Evolutionary conservation across 2,888 invertebrate species (phyloP), one percentile per base, ranked within the genome.

Genomic region (Copidosoma aretas): DNA sequence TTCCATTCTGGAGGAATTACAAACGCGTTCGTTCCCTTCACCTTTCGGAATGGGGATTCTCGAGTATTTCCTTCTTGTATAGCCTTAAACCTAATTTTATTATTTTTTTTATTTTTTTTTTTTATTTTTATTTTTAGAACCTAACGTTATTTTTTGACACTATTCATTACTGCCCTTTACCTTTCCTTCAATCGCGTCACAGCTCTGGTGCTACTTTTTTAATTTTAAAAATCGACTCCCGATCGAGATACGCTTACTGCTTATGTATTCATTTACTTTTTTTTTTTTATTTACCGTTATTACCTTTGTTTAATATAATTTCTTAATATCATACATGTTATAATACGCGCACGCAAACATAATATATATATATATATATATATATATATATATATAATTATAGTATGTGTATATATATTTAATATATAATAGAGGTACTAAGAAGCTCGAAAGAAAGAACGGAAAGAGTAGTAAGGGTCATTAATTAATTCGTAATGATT

Each of bases 381-480:
- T 49, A 65, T 69, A 51, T 56, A 15, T 43, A 41, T 62, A 52
- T 67, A 62, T 69, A 65, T 71, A 67, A 62, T 62, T 68, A 66
- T 68, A 63, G 53, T 64, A 63, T 62, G 57, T 68, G 15, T 49
- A 65, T 69, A 51, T 56, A 15, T 43, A 41, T 62, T 43, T 62
- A 53, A 43, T 59, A 46, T 58, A 58, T 67, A 65, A 67, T 66
- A 67, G 72, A 72, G 72, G 72, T 72, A 72, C 72, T 72, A 72
- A 70, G 72, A 72, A 72, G 72, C 72, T 72, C 72, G 72, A 72
- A 72, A 72, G 70, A 72, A 72, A 72, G 68, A 72, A 71, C 68
- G 67, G 68, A 72, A 72, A 70, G 64, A 70, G 68, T 70, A 70
- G 65, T 72, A 72, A 68, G 68, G 68, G 61, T 71, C 64, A 22